A percentile compares a stretch with the other conserved stretches of the same genome.
Conservation (phyloP, 2,797 vertebrate species). For the Danio kyathit region DNA sequence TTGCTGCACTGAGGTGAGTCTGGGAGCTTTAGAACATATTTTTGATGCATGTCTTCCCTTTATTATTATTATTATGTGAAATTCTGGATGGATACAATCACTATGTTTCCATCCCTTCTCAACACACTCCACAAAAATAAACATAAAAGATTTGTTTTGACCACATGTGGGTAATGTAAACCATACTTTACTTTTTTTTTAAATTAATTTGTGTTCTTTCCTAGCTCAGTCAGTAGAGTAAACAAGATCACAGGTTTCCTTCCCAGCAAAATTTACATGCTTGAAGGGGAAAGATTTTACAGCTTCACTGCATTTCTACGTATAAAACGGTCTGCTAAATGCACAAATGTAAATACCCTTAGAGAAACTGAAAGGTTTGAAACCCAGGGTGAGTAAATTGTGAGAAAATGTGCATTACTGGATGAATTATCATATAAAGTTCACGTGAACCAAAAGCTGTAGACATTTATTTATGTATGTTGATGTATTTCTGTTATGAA, state of each 20-base stretch:
- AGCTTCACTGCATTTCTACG: neutral
- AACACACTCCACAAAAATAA: neutral
- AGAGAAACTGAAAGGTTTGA: neutral
- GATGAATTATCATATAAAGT: no score
- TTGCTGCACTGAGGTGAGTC: slow-evolving; percentile 1
- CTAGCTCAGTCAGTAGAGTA: neutral
- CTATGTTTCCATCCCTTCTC: no score
- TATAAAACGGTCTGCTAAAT: neutral
- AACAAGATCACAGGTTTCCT: neutral
- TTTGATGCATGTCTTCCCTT: neutral
- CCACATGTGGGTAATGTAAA: neutral
- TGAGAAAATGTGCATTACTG: no score
- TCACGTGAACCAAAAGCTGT: no score
- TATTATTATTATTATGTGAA: neutral
- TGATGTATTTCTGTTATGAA: no score
- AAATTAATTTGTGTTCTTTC: neutral
- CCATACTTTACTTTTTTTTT: neutral
- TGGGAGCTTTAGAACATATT: neutral
- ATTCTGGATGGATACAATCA: neutral
- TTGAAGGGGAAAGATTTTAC: neutral
- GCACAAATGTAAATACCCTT: neutral
- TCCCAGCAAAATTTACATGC: neutral
- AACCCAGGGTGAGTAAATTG: no score
- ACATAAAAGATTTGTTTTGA: neutral
- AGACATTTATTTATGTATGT: no score